Conservation (phyloP, 2,888 invertebrate species). For the Drosophila phalerata region DNA sequence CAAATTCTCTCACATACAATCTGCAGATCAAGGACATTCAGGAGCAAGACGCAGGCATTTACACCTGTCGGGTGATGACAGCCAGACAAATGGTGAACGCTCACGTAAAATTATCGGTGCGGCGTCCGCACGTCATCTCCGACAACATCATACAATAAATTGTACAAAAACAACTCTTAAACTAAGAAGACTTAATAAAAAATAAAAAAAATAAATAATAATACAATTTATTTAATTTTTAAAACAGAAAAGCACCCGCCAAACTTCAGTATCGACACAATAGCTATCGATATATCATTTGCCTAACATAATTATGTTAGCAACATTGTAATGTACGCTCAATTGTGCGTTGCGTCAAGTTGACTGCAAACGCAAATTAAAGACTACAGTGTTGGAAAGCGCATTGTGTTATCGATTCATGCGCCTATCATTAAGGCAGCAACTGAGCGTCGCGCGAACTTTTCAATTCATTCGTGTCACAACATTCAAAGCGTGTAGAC, state of each 20-base stretch:
- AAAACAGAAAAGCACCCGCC: neutral
- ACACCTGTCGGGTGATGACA: too few relatives aligned
- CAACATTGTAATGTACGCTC: slow-evolving; percentile 15
- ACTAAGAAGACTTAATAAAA: too few relatives aligned
- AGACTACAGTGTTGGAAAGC: slow-evolving; percentile 20
- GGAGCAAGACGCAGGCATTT: too few relatives aligned
- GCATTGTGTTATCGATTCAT: slow-evolving; percentile 17
- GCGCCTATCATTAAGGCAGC: slow-evolving; percentile 32
- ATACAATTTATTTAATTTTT: neutral
- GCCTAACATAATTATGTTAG: neutral
- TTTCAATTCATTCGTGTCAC: slow-evolving; percentile 63
- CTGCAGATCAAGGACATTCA: too few relatives aligned
- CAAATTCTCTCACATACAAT: too few relatives aligned
- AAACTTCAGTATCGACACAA: neutral
- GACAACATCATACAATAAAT: slow-evolving; percentile 88
- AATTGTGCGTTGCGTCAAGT: slow-evolving; percentile 3
- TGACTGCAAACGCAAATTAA: neutral
- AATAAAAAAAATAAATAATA: too few relatives aligned
- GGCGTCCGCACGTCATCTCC: too few relatives aligned
- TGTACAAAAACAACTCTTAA: slow-evolving; percentile 54
- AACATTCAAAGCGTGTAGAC: slow-evolving; percentile 58
- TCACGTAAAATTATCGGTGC: too few relatives aligned
- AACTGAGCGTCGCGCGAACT: slow-evolving; percentile 32
- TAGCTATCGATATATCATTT: slow-evolving; percentile 7
- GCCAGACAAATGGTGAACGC: too few relatives aligned